Conservation (phyloP, 2,797 vertebrate species). For the Emydoidea blandingii region DNA sequence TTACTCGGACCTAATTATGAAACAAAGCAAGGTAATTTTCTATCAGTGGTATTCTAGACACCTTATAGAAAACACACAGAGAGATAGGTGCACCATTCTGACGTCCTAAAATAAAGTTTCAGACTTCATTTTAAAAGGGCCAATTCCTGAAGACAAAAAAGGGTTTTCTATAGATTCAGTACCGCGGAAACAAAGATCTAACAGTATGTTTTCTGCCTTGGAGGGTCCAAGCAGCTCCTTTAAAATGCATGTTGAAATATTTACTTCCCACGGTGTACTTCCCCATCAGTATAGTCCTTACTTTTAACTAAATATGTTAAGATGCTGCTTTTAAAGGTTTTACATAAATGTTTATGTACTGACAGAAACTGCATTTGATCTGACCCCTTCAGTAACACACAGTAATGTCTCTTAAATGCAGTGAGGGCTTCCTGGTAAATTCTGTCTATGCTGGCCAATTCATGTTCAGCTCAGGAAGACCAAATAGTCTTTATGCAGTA, state of each 20-base stretch:
- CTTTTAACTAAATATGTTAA: neutral
- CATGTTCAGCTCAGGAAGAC: neutral
- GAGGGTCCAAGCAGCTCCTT: neutral
- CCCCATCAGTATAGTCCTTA: neutral
- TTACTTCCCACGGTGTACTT: neutral
- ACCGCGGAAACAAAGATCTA: neutral
- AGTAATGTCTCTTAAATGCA: neutral
- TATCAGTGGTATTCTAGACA: neutral
- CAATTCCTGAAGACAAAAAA: neutral
- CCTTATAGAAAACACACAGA: neutral
- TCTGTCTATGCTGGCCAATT: neutral
- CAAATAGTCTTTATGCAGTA: neutral
- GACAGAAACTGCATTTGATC: neutral
- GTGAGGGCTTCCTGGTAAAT: neutral
- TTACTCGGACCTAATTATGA: neutral
- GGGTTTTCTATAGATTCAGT: neutral
- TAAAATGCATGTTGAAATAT: neutral
- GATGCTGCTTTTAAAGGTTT: neutral
- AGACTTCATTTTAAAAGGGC: neutral
- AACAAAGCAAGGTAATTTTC: neutral
- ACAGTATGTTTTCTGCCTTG: neutral
- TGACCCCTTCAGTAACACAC: neutral
- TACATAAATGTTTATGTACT: neutral
- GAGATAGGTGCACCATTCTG: neutral
- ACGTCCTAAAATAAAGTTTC: neutral